phyloP scores from a whole-genome alignment of 1,140 invertebrate species.

The Zaprionus capensis region DNA sequence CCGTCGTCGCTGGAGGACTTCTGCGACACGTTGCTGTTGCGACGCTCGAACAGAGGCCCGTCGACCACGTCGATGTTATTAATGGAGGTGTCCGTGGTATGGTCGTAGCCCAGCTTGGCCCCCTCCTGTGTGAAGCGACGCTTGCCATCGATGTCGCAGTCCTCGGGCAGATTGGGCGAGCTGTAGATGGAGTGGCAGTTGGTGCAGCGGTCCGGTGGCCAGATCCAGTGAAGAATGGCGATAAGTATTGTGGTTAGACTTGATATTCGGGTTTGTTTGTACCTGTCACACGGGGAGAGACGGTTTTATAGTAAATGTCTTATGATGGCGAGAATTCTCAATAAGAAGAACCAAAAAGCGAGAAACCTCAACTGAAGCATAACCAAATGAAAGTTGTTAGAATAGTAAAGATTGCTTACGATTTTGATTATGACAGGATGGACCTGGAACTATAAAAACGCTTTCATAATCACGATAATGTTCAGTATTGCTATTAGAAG shows the following conservation, averaged over 20 bases:
- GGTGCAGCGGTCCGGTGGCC: conserved; percentile 88
- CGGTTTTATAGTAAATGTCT: neutral
- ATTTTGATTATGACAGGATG: conserved; percentile 85
- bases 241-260: conserved; percentile 90
- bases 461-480: conserved; percentile 90
- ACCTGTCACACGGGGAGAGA: conserved; percentile 86
- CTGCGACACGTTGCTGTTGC: conserved; percentile 87
- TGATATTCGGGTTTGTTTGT: conserved; percentile 97
- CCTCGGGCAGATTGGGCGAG: conserved; percentile 68
- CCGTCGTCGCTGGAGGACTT: conserved; percentile 92
- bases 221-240: conserved; percentile 87
- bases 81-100: conserved; percentile 35
- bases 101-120: conserved; percentile 53
- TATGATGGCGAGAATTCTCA: neutral
- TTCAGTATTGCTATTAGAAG: conserved; percentile 85
- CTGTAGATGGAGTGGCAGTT: conserved; percentile 84
- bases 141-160: conserved; percentile 45
- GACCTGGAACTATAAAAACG: conserved; percentile 91
- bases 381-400: conserved; percentile 28
- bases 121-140: conserved; percentile 24
- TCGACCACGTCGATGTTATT: conserved; percentile 70
- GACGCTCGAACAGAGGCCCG: conserved; percentile 84
- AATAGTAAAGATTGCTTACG: conserved; percentile 73
- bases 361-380: conserved; percentile 8
- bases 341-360: neutral